Evolutionary conservation across 2,113 vertebrate genomes (phyloP).

Genomic region (Chaetura pelagica): DNA sequence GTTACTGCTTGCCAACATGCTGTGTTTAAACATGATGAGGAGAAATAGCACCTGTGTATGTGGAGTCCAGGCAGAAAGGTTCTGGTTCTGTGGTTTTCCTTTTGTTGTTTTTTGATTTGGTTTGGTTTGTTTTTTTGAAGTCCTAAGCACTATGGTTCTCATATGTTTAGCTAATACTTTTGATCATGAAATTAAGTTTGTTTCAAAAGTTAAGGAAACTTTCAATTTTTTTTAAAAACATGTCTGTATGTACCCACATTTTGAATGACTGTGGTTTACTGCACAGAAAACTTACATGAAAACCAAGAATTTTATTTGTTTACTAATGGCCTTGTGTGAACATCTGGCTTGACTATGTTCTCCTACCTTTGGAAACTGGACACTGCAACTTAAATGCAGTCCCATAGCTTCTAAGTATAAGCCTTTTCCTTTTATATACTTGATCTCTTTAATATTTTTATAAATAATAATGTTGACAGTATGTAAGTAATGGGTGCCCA

Average conservation of each 20-base stretch:
- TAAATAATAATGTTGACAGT: not conserved
- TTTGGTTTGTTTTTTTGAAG: not conserved
- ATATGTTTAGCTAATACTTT: not conserved
- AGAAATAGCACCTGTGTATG: not conserved
- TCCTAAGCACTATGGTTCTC: not conserved
- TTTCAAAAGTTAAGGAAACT: not conserved
- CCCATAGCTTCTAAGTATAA: not conserved
- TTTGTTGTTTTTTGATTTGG: not conserved
- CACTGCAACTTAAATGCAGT: not conserved
- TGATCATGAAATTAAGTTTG: not conserved
- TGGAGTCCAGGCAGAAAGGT: not conserved
- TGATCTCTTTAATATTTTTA: not conserved
- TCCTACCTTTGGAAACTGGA: not conserved
- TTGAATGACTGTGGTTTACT: not conserved
- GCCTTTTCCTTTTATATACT: not conserved
- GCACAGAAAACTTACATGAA: not conserved
- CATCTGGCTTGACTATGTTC: not conserved
- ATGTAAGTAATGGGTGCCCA: not conserved
- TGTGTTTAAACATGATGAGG: not conserved
- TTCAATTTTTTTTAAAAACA: not conserved
- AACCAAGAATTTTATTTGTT: not conserved
- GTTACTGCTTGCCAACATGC: not conserved
- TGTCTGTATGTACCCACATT: not conserved
- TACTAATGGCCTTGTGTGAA: not conserved
- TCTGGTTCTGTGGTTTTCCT: fast-evolving